phyloP scores from a whole-genome alignment of 2,888 invertebrate genomes.

The Melieria picta region DNA sequence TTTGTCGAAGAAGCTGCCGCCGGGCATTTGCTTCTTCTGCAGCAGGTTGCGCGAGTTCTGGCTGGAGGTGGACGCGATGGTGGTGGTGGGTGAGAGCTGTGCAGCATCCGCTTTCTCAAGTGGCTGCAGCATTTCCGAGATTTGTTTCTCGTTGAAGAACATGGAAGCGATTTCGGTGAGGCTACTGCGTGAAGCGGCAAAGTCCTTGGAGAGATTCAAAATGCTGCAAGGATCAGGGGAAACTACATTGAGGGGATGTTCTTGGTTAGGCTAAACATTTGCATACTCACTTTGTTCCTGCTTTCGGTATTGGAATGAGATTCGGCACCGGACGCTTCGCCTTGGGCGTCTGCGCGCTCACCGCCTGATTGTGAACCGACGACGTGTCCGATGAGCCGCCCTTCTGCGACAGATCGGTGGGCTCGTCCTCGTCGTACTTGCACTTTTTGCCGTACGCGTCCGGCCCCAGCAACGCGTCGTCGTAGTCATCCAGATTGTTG shows the following conservation, averaged over 20 bases:
- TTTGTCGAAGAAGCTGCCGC: slow-evolving; percentile 84
- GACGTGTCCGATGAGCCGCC: slow-evolving; percentile 62
- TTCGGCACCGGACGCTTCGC: slow-evolving; percentile 76
- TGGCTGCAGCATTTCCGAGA: slow-evolving; percentile 49
- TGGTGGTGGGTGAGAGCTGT: slow-evolving; percentile 56
- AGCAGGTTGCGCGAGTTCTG: slow-evolving; percentile 50
- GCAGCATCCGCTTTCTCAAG: slow-evolving; percentile 55
- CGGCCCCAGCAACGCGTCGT: slow-evolving; percentile 51
- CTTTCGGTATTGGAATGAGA: slow-evolving; percentile 75
- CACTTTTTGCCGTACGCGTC: slow-evolving; percentile 54
- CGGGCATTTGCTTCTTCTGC: slow-evolving; percentile 64
- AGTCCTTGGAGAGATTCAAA: slow-evolving; percentile 63
- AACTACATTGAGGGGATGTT: too few species aligned
- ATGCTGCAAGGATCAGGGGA: slow-evolving; percentile 45
- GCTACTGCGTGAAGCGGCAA: slow-evolving; percentile 58
- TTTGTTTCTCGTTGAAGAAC: slow-evolving; percentile 59
- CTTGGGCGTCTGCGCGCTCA: slow-evolving; percentile 47
- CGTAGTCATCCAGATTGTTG: slow-evolving; percentile 60
- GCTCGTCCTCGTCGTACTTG: slow-evolving; percentile 61
- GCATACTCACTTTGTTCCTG: slow-evolving; percentile 52
- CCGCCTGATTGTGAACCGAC: slow-evolving; percentile 50
- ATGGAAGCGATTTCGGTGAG: slow-evolving; percentile 70
- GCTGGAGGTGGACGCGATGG: slow-evolving; percentile 53
- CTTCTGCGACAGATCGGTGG: slow-evolving; percentile 65
- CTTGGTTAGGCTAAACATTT: not conserved